Evolutionary conservation across 2,797 vertebrate genomes (phyloP).

Genomic region (Stomatorhinus walkeri): DNA sequence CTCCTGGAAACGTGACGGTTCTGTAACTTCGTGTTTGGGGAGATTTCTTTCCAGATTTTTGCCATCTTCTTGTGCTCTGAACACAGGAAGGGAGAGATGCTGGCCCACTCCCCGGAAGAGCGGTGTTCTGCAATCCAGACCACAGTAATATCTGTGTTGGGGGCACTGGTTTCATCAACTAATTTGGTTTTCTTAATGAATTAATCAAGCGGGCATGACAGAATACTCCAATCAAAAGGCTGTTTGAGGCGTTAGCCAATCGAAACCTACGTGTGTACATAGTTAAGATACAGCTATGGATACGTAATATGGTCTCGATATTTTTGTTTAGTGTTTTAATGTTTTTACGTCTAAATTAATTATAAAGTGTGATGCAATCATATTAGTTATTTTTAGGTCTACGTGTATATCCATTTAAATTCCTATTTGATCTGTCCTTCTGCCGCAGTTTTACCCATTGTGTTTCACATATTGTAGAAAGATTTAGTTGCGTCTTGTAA

Average conservation of each 20-base stretch:
- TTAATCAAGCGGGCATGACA: constrained; percentile 3
- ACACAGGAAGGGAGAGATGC: constrained; percentile 36
- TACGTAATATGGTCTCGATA: neutral
- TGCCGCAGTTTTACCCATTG: neutral
- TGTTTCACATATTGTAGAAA: constrained; percentile 4
- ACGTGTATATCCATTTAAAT: neutral
- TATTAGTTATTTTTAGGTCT: neutral
- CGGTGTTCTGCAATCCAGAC: constrained; percentile 41
- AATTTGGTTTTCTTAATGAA: constrained; percentile 18
- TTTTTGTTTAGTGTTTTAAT: constrained; percentile 3
- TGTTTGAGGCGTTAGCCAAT: neutral
- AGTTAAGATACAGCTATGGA: neutral
- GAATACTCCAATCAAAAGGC: neutral
- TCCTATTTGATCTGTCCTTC: neutral
- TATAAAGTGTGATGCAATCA: neutral
- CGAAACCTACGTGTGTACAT: neutral
- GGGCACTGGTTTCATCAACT: constrained; percentile 15
- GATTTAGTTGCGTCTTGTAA: neutral
- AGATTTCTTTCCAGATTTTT: constrained; percentile 46
- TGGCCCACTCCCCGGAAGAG: constrained; percentile 41
- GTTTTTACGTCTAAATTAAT: constrained; percentile 11
- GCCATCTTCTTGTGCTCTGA: constrained; percentile 41
- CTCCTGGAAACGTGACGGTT: constrained; percentile 47
- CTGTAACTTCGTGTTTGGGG: constrained; percentile 40
- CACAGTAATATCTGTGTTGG: constrained; percentile 26